Evolutionary conservation across 2,113 vertebrate genomes (phyloP), one percentile per base, ranked within the genome.

Genomic region (Calyptommatus sinebrachiatus): DNA sequence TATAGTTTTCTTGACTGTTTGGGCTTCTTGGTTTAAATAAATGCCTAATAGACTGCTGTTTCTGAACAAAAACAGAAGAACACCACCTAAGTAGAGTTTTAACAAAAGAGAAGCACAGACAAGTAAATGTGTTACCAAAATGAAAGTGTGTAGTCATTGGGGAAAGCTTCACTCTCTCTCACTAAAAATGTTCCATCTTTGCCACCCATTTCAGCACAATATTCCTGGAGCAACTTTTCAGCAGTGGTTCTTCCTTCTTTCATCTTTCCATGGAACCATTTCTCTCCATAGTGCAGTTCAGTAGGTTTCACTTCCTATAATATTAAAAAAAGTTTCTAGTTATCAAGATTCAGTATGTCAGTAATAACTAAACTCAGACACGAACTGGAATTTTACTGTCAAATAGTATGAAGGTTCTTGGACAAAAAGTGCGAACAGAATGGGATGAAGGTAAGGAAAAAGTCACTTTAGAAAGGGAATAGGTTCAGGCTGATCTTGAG

Each of bases 221-320:
- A 97, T 7, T 98, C 97, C 24, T 97, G 95, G 53, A 99, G 95
- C 68, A 98, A 93, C 57, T 89, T 94, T 92, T 99, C 98, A 0
- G 97, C 98, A n/a, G 93, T 97, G 22, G 90, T 91, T 73, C 97
- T 88, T 50, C 96, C 96, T 7, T 97, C 97, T 31, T 88, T 92
- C 90, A 98, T 96, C 60, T 92, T 95, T 4, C 97, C 96, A 9
- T 99, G 98, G 86, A 98, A 99, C 98, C 98, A 99, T 10, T 95
- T 95, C 91, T 98, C 97, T 35, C 91, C 91, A 35, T 91, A 92
- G 84, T 98, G 97, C 81, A 95, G 87, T 48, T 99, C 96, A 53
- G 93, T 95, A 20, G 80, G 84, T 75, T 94, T 92, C 28, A 89
- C 82, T 6, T 93, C 92, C 94, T 97, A 78, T 57, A 84, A 1